Base-by-base conservation (phyloP, 1,140 invertebrate species). In the Metaphire vulgaris region DNA sequence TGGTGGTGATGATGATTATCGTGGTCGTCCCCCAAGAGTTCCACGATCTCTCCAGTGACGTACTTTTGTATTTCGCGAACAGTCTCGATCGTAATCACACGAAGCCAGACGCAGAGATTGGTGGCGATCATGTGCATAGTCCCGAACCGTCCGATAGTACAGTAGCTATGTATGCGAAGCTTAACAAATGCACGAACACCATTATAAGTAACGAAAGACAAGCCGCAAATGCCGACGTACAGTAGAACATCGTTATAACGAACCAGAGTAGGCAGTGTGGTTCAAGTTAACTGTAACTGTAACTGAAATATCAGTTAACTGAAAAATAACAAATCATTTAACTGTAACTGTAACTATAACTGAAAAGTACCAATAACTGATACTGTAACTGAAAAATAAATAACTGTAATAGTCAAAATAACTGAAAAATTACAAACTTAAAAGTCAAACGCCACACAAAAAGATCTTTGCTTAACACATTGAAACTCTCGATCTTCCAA, bases 51-150 rank as follows among this genome's bases (percentile, higher is more conserved):
- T 21, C 21, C 41, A 12, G 41, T 6, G 41, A 56, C 41, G 21
- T 12, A 56, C 41, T 56, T 56, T 12, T 56, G 41, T 12, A 56
- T 56, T 56, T 56, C 41, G 21, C 41, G 41, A 56, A 56, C 41
- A 21, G 41, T 56, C 64, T 83, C 83, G 0, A 97, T 92, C 76
- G 97, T 87, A 0, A 96, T 98, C 34, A 95, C 89, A 82, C 98
- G 94, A 34, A 64, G 28, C 95, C 97, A 98, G 0, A 98, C 95
- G 86, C 96, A 98, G 16, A 99, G 89, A 86, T 99, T 99, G 31
- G 97, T 97, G 1, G 96, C 96, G 70, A 98, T 93, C 16, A 99
- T 92, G 84, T 99, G 97, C 96, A 99, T 98, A 80, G 99, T 87
- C 26, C 97, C 97, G 85, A 99, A 97, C 76, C 96, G 90, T 33